Conservation (phyloP, 23 tunicate genomes). For the Trididemnum nubilum region DNA sequence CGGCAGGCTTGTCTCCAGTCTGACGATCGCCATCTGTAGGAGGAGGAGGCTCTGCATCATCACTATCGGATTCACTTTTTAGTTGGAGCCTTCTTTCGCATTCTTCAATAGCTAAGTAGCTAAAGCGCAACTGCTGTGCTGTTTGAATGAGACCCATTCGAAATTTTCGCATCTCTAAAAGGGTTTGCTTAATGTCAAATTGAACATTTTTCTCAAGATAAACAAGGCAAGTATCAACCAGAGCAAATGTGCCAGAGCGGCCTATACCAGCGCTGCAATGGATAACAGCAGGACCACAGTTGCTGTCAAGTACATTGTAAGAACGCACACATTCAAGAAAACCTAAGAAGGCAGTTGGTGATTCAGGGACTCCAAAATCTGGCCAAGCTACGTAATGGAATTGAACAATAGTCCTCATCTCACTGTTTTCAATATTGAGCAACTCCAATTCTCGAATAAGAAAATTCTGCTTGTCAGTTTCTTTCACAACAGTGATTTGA, state of each 20-base stretch:
- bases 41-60: background rate
- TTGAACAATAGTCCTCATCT: slow-evolving; percentile 50
- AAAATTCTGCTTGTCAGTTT: slow-evolving; percentile 48
- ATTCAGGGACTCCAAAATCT: slow-evolving; percentile 99
- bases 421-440: slow-evolving; percentile 19
- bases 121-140: slow-evolving; percentile 83
- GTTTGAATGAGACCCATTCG: slow-evolving; percentile 98
- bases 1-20: background rate
- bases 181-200: slow-evolving; percentile 60
- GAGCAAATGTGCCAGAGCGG: slow-evolving; percentile 91
- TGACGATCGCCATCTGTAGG: background rate
- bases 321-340: slow-evolving; percentile 76
- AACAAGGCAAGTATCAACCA: slow-evolving; percentile 90
- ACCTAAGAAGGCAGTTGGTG: slow-evolving; percentile 88
- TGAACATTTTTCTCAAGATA: slow-evolving; percentile 54
- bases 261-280: slow-evolving; percentile 99
- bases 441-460: slow-evolving; percentile 78
- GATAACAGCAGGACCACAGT: slow-evolving; percentile 82
- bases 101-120: slow-evolving; percentile 82
- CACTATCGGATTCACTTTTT: background rate
- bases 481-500: slow-evolving; percentile 35
- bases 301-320: slow-evolving; percentile 44
- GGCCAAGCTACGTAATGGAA: slow-evolving; percentile 99
- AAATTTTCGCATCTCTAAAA: slow-evolving; percentile 78
- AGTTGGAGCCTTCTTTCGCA: slow-evolving; percentile 45